These are phyloP conservation scores for Grapholita molesta DNA, from an alignment of 1,140 invertebrate genomes.

Conservation along the genomic window DNA sequence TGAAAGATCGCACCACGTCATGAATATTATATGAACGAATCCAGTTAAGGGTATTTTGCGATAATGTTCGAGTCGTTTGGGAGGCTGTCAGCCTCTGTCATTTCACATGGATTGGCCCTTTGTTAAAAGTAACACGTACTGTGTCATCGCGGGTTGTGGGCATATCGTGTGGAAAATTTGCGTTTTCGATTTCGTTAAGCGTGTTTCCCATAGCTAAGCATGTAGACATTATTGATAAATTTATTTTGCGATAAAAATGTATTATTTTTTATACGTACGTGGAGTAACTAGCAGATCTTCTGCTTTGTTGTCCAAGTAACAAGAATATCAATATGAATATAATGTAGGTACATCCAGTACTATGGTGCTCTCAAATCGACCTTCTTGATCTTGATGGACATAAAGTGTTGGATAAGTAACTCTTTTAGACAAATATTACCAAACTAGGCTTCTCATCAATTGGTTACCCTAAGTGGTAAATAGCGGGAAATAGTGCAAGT, in stretches of 20 bases:
- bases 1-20: conserved; percentile 75
- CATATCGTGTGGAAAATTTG: conserved; percentile 66
- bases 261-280: no score
- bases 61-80: conserved; percentile 72
- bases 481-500: background rate
- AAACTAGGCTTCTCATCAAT: no score
- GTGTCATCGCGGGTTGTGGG: conserved; percentile 53
- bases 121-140: conserved; percentile 76
- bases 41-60: conserved; percentile 75
- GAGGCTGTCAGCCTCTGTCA: conserved; percentile 75
- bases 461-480: background rate
- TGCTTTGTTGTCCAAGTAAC: no score
- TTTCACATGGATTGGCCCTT: conserved; percentile 75
- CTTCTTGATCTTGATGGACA: no score
- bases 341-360: no score
- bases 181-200: conserved; percentile 27
- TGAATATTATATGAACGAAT: conserved; percentile 77
- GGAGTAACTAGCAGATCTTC: no score
- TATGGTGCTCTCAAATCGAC: no score
- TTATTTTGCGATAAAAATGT: no score
- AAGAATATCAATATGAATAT: no score
- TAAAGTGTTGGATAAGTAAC: no score
- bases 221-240: conserved; percentile 22
- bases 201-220: background rate
- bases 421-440: no score